phyloP scores from a whole-genome alignment of 2,113 vertebrate genomes.

The Neolamprologus sp. region DNA sequence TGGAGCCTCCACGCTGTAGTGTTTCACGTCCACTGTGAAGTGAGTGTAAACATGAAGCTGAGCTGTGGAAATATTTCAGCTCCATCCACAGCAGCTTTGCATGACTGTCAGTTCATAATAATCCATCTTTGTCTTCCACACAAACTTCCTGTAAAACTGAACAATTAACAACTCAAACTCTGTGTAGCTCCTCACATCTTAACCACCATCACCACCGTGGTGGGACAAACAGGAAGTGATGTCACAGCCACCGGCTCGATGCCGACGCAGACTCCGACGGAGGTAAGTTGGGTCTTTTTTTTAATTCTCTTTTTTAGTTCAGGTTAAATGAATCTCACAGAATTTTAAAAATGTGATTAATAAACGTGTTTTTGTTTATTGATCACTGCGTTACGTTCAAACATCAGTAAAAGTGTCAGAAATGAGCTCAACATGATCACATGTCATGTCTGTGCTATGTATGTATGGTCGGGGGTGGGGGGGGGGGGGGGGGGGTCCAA shows the following conservation, averaged over 20 bases:
- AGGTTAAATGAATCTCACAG: not conserved
- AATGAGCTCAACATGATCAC: not conserved
- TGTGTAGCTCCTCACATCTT: not conserved
- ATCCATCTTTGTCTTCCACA: not conserved
- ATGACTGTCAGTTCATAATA: not conserved
- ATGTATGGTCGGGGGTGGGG: too few relatives aligned
- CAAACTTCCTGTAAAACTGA: not conserved
- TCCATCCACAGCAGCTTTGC: not conserved
- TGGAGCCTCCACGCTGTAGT: not conserved
- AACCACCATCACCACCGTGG: accelerated
- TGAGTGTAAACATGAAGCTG: not conserved
- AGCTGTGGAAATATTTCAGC: not conserved
- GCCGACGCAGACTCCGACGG: accelerated
- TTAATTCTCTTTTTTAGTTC: not conserved
- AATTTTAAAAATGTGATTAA: not conserved
- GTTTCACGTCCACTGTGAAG: not conserved
- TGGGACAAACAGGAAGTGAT: not conserved
- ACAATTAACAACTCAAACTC: not conserved
- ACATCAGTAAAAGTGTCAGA: accelerated
- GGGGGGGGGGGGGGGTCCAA: too few relatives aligned
- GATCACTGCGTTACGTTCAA: accelerated
- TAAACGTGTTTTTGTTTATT: not conserved
- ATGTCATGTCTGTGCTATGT: not conserved
- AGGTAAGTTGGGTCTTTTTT: not conserved
- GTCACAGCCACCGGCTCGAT: not conserved